Conservation (phyloP, 2,113 vertebrate species). For the Cervus canadensis region DNA sequence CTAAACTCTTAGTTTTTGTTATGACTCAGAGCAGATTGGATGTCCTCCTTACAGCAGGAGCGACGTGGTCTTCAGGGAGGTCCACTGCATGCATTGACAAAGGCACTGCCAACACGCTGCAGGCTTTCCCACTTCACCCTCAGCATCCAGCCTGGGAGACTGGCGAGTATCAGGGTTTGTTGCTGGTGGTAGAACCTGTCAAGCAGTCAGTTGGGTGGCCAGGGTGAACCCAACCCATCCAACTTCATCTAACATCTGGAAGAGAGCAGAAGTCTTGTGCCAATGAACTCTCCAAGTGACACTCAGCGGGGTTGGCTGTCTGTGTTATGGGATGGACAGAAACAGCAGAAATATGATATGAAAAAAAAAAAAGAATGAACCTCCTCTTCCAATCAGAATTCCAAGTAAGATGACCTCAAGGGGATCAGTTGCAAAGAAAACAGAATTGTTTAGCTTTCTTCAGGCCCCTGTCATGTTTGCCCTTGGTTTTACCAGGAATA, state of each 20-base stretch:
- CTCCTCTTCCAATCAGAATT: background rate
- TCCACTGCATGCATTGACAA: fast-evolving
- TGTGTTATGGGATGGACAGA: background rate
- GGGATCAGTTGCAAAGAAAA: background rate
- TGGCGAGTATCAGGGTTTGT: background rate
- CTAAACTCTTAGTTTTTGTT: background rate
- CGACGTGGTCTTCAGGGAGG: background rate
- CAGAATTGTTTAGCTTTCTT: background rate
- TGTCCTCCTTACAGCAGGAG: background rate
- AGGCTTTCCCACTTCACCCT: background rate
- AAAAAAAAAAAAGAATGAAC: background rate
- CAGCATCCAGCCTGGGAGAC: background rate
- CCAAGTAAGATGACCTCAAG: background rate
- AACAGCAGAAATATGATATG: background rate
- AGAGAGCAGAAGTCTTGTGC: background rate
- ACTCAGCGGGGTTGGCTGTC: background rate
- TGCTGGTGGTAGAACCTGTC: background rate
- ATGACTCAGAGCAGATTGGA: background rate
- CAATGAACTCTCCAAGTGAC: background rate
- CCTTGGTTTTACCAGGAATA: background rate
- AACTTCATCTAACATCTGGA: background rate
- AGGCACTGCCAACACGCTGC: too few species aligned
- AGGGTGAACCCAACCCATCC: background rate
- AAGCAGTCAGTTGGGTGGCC: background rate
- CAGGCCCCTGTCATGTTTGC: background rate